A percentile compares a stretch with the other conserved stretches of the same genome.
These are phyloP conservation scores for Anticlea derivata DNA, from an alignment of 2,888 invertebrate species.

Conservation along the genomic window DNA sequence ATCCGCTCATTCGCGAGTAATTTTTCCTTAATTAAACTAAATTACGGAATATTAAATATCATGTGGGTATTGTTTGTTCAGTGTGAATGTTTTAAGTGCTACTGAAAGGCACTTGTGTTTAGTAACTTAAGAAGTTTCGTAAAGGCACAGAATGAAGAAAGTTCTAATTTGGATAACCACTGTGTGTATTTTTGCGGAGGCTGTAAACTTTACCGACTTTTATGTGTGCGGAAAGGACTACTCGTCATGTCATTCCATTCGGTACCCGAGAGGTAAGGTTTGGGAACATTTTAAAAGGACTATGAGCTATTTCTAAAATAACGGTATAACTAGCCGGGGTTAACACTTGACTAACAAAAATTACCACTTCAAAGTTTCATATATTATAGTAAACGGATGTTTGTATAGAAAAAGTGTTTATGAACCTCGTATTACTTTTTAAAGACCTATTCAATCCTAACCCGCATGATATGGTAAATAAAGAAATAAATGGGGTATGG, in stretches of 20 bases:
- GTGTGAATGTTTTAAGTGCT: slow-evolving; percentile 55
- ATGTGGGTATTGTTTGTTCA: slow-evolving; percentile 45
- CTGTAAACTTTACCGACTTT: slow-evolving; percentile 16
- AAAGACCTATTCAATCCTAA: too few relatives aligned
- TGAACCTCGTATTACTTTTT: too few relatives aligned
- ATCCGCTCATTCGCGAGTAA: slow-evolving; percentile 41
- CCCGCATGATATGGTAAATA: too few relatives aligned
- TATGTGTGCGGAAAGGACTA: slow-evolving; percentile 19
- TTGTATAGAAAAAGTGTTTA: too few relatives aligned
- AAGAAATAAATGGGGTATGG: too few relatives aligned
- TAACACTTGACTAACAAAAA: too few relatives aligned
- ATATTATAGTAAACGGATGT: too few relatives aligned
- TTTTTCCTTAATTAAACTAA: slow-evolving; percentile 61
- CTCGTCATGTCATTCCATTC: slow-evolving; percentile 8
- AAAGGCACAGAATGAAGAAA: slow-evolving; percentile 35
- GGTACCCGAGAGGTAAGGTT: slow-evolving; percentile 18
- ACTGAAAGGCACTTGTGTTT: slow-evolving; percentile 56
- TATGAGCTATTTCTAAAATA: neutral
- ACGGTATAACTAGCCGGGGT: too few relatives aligned
- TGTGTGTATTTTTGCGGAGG: slow-evolving; percentile 34
- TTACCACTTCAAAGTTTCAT: too few relatives aligned
- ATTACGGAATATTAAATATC: slow-evolving; percentile 62
- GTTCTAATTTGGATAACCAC: slow-evolving; percentile 40
- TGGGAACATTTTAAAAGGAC: neutral
- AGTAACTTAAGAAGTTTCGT: slow-evolving; percentile 18